Evolutionary conservation across 2,888 invertebrate species (phyloP).

Genomic region (Agrochola circellaris): DNA sequence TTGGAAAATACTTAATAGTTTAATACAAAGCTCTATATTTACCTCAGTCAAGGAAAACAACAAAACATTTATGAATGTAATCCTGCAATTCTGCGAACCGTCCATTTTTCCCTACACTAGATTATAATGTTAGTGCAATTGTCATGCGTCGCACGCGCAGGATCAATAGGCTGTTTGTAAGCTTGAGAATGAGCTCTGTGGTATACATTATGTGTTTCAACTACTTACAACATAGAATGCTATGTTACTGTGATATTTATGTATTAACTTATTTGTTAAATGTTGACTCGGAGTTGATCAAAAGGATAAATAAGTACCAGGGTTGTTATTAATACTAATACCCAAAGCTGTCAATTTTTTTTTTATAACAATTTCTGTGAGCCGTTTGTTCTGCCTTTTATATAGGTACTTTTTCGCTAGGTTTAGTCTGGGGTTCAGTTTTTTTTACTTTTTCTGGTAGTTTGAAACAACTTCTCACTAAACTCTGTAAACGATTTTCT

Average conservation of each 20-base stretch:
- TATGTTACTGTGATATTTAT: slow-evolving; percentile 40
- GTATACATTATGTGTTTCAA: slow-evolving; percentile 47
- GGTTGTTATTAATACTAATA: neutral
- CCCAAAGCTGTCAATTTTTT: neutral
- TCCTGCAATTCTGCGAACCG: slow-evolving; percentile 57
- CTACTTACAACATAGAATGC: slow-evolving; percentile 15
- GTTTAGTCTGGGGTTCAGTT: neutral
- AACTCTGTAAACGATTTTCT: neutral
- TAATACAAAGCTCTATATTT: neutral
- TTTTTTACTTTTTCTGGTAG: neutral
- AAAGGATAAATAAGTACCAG: neutral
- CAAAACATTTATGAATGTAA: slow-evolving; percentile 42
- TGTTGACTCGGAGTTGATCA: neutral
- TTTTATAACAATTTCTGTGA: neutral
- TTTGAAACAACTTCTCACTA: neutral
- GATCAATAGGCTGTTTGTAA: slow-evolving; percentile 51
- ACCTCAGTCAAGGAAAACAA: slow-evolving; percentile 60
- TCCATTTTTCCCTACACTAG: slow-evolving; percentile 57
- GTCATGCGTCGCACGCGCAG: slow-evolving; percentile 54
- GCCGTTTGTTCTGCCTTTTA: neutral
- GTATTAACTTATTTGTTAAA: slow-evolving; percentile 36
- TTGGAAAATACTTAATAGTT: too few species aligned
- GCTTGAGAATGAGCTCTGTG: slow-evolving; percentile 42
- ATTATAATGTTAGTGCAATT: slow-evolving; percentile 41
- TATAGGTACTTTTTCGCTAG: neutral